Evolutionary conservation across 2,888 invertebrate species (phyloP).

Genomic region (Physocephala rufipes): DNA sequence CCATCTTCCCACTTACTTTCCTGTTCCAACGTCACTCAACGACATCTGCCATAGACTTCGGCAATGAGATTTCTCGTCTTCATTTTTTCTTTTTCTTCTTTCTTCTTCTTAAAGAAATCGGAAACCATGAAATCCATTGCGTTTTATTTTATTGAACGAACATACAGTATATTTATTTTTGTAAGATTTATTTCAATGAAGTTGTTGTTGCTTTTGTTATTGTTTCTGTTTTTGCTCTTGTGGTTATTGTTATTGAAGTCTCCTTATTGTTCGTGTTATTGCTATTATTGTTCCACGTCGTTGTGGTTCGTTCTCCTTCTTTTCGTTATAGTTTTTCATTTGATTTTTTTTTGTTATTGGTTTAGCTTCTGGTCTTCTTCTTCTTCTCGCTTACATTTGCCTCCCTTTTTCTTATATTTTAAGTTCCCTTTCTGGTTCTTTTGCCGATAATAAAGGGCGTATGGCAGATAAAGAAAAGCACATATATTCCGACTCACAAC

Average conservation of each 20-base stretch:
- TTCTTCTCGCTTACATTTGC: too few relatives aligned
- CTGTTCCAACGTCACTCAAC: not conserved
- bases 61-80: slow-evolving; percentile 3
- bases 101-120: slow-evolving; percentile 2
- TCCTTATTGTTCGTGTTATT: too few relatives aligned
- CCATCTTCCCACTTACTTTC: not conserved
- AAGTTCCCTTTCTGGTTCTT: too few relatives aligned
- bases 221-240: slow-evolving; percentile 18
- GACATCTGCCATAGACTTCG: not conserved
- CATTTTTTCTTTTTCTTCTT: not conserved
- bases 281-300: too few relatives aligned
- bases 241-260: not conserved
- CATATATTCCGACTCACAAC: too few relatives aligned
- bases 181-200: not conserved
- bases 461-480: too few relatives aligned
- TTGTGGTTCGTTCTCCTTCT: too few relatives aligned
- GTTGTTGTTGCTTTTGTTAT: slow-evolving; percentile 4
- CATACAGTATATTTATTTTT: slow-evolving; percentile 18
- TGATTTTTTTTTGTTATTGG: too few relatives aligned
- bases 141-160: slow-evolving; percentile 22
- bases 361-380: too few relatives aligned
- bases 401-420: too few relatives aligned
- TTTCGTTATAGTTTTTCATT: too few relatives aligned
- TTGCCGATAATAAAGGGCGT: too few relatives aligned
- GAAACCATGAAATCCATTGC: slow-evolving; percentile 35